Evolutionary conservation across 1,140 invertebrate species (phyloP), one percentile per base, ranked within the genome.

Genomic region (Antheraea mylitta): DNA sequence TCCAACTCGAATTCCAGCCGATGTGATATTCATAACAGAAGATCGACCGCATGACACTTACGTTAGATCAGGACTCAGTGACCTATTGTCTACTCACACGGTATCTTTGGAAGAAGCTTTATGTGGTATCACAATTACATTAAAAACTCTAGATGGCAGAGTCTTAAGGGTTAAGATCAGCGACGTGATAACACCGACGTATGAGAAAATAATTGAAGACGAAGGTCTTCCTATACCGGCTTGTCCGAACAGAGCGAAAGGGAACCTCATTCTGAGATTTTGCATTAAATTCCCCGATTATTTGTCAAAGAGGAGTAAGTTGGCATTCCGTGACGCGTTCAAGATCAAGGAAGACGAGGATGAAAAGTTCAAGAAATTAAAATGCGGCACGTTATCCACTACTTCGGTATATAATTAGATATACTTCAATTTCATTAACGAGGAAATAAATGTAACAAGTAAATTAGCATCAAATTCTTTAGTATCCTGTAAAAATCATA

Each of bases 21-120:
- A 99, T 86, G 95, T 99, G 45, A 94, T 98, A 65, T 98, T 98
- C 83, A 94, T 97, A 58, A 96, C 95, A 6, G 95, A 96, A 85
- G 97, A 98, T 81, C 95, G 95, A 76, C 95, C 96, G 6, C 97
- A 98, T 89, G 94, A 96, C 10, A 91, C 91, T 5, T 99, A 97
- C 82, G 91, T 93, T 59, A 93, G 98, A 74, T 95, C 96, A 61
- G 96, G 95, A 0, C 90, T 94, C 0, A 91, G 89, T 79, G 95
- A 99, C 91, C 92, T 97, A 18, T 81, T 95, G 18, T 95, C 94
- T 82, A 90, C 88, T 3, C 87, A 92, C 59, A 79, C 89, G 11
- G 93, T 97, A 18, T 93, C 93, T 59, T 78, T 97, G 59, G 87
- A 94, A 72, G 94, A 96, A 75, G 95, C 96, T 0, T 87, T 97